These are phyloP conservation scores for Nomada lathburiana DNA, from an alignment of 2,888 invertebrate genomes.

Conservation along the genomic window DNA sequence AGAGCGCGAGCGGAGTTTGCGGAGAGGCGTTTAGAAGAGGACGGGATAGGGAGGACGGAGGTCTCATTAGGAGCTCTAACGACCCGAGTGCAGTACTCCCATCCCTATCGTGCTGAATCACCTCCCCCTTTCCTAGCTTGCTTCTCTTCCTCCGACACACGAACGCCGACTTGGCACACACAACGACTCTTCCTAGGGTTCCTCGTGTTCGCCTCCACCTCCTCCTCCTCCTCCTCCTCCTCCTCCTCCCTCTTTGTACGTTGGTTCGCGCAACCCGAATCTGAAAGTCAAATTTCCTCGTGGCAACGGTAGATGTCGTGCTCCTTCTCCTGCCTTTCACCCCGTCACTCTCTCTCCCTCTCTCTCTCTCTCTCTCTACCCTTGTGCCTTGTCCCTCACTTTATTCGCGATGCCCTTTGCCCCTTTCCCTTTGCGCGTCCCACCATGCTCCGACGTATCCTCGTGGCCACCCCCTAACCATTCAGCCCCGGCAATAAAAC, in stretches of 20 bases:
- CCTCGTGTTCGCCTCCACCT: constrained; percentile 52
- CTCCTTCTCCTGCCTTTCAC: constrained; percentile 42
- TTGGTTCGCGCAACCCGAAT: constrained; percentile 76
- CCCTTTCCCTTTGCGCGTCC: constrained; percentile 26
- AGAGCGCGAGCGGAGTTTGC: constrained; percentile 49
- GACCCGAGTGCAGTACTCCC: constrained; percentile 81
- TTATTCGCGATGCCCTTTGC: constrained; percentile 43
- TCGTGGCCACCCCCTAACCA: constrained; percentile 37
- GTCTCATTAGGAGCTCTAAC: constrained; percentile 84
- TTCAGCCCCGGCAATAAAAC: constrained; percentile 76
- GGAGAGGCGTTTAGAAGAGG: constrained; percentile 36
- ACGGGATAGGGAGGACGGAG: constrained; percentile 61
- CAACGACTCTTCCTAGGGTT: constrained; percentile 63
- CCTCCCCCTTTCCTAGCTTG: constrained; percentile 72
- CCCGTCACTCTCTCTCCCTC: constrained; percentile 7
- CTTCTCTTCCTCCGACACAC: constrained; percentile 62
- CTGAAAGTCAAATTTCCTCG: constrained; percentile 82
- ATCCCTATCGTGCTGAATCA: constrained; percentile 77
- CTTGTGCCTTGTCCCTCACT: constrained; percentile 35
- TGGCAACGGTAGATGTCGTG: constrained; percentile 72
- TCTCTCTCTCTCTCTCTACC: constrained; percentile 5
- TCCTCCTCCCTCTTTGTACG: constrained; percentile 59
- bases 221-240: constrained; percentile 23
- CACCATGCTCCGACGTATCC: constrained; percentile 15
- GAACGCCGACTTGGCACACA: constrained; percentile 60